Conservation (phyloP, 37 sponge, comb jelly and placozoan genomes). For the Aplysina aerophoba region DNA sequence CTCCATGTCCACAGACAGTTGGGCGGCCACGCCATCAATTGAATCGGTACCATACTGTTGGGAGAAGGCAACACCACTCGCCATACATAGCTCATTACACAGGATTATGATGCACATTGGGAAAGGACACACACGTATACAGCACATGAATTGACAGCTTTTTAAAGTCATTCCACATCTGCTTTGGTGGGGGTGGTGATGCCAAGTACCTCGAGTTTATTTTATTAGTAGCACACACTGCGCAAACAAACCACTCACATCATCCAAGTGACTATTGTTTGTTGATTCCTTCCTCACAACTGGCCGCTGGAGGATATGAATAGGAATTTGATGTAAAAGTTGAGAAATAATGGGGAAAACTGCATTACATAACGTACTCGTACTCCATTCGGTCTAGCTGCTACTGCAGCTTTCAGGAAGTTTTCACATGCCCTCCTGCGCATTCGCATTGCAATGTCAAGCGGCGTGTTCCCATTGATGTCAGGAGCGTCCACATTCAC, state of each 20-base stretch:
- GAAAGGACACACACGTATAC: background rate
- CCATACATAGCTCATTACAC: background rate
- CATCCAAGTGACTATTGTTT: slow-evolving; percentile 15
- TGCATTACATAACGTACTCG: background rate
- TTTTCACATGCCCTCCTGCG: background rate
- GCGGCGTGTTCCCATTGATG: slow-evolving; percentile 23
- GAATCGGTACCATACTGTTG: slow-evolving; percentile 3
- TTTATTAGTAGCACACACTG: too few species aligned
- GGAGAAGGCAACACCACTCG: background rate
- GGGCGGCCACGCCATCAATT: slow-evolving; percentile 1
- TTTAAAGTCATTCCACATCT: too few species aligned
- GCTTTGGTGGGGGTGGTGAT: too few species aligned
- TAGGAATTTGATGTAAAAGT: background rate
- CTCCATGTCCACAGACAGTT: slow-evolving; percentile 16
- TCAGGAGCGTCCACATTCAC: slow-evolving; percentile 17
- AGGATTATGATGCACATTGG: background rate
- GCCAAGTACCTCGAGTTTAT: too few species aligned
- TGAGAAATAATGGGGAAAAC: background rate
- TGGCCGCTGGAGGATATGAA: background rate
- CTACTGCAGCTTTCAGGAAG: background rate
- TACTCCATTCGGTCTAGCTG: background rate
- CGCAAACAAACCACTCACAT: too few species aligned
- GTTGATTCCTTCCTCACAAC: slow-evolving; percentile 26
- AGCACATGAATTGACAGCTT: too few species aligned
- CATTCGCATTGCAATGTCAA: background rate